Percentiles rank a stretch among this genome's conserved stretches.
Evolutionary conservation across 1,140 invertebrate genomes (phyloP).

Genomic region (Acromyrmex heyeri): DNA sequence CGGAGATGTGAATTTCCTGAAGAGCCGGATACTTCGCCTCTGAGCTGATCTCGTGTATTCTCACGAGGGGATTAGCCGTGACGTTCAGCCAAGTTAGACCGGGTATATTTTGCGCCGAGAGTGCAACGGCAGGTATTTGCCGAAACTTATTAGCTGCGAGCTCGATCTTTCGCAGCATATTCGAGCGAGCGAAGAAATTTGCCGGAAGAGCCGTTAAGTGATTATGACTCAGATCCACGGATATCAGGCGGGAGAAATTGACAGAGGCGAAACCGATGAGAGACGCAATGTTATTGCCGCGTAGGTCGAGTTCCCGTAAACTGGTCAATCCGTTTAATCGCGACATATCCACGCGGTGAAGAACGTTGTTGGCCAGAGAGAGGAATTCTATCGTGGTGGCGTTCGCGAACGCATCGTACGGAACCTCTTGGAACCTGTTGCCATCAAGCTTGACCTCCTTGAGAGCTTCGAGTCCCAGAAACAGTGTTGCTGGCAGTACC

Average conservation of each 20-base stretch:
- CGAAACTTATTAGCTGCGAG: conserved; percentile 93
- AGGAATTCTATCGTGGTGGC: conserved; percentile 91
- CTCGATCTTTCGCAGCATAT: conserved; percentile 91
- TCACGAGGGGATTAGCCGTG: conserved; percentile 92
- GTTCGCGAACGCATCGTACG: conserved; percentile 92
- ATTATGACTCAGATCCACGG: conserved; percentile 92
- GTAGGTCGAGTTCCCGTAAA: conserved; percentile 91
- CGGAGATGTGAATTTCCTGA: conserved; percentile 93
- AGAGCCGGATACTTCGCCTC: conserved; percentile 90
- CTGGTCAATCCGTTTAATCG: conserved; percentile 91
- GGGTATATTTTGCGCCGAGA: conserved; percentile 92
- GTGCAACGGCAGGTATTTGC: conserved; percentile 92
- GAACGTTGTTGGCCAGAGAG: conserved; percentile 91
- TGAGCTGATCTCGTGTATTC: conserved; percentile 90
- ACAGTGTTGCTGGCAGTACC: conserved; percentile 89
- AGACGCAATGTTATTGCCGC: conserved; percentile 91
- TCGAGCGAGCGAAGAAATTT: conserved; percentile 92
- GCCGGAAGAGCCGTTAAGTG: conserved; percentile 91
- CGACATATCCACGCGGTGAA: conserved; percentile 91
- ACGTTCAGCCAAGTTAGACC: conserved; percentile 92
- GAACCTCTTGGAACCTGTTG: conserved; percentile 92
- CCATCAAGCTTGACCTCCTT: conserved; percentile 92
- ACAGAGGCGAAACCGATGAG: conserved; percentile 91
- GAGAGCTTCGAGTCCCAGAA: conserved; percentile 90
- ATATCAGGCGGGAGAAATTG: conserved; percentile 90